phyloP scores from a whole-genome alignment of 1,140 invertebrate species.

The Papilio helenus region DNA sequence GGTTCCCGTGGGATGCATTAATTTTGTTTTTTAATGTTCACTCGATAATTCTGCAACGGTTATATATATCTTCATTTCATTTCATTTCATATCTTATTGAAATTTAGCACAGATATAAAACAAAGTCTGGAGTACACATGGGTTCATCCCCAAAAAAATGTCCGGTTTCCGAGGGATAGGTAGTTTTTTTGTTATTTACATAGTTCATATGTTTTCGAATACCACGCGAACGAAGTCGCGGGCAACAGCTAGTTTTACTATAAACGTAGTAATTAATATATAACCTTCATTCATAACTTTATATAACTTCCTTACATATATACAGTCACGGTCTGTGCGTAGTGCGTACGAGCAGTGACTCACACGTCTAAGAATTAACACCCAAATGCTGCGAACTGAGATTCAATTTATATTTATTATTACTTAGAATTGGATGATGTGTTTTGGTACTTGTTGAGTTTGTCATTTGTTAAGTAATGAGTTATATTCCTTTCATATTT shows the following conservation, averaged over 20 bases:
- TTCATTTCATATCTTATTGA: no score
- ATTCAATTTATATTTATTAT: background rate
- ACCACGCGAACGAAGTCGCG: no score
- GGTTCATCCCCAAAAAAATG: no score
- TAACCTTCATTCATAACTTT: conserved; percentile 3
- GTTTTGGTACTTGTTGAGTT: background rate
- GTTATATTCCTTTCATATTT: background rate
- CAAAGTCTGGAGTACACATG: no score
- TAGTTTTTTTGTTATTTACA: no score
- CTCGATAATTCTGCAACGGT: no score
- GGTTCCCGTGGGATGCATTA: no score
- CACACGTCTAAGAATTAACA: background rate
- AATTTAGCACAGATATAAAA: no score
- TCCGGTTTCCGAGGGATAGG: no score
- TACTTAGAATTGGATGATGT: conserved; percentile 10
- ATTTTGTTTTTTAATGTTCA: no score
- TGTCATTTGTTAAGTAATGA: conserved; percentile 7
- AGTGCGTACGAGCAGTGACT: background rate
- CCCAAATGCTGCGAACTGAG: background rate
- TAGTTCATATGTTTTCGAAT: no score
- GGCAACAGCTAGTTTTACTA: background rate
- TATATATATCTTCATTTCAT: no score
- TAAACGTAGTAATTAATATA: background rate
- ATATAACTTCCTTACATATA: background rate
- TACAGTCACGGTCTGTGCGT: background rate